A percentile compares a stretch with the other conserved stretches of the same genome.
Evolutionary conservation across 2,888 invertebrate species (phyloP).

Genomic region (Apotomis capreana): DNA sequence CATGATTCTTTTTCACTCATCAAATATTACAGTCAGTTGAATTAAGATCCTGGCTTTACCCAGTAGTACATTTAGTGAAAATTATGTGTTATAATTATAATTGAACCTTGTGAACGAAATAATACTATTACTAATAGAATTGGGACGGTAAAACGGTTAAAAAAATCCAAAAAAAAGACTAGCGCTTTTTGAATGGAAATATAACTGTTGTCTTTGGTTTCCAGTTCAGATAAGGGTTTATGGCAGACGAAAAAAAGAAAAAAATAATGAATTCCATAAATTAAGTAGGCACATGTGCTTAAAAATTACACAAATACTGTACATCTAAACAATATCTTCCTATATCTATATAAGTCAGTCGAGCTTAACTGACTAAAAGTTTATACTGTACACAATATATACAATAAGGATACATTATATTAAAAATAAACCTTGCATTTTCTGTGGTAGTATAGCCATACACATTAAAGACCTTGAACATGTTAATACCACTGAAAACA

Average conservation of each 20-base stretch:
- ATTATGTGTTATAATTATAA: neutral
- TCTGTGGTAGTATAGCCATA: slow-evolving; percentile 4
- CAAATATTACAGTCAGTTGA: too few species aligned
- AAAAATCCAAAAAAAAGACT: slow-evolving; percentile 52
- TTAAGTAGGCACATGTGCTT: slow-evolving; percentile 51
- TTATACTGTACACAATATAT: slow-evolving; percentile 60
- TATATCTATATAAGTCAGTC: slow-evolving; percentile 63
- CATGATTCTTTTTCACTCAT: too few species aligned
- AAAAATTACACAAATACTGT: slow-evolving; percentile 60
- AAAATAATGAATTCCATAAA: slow-evolving; percentile 48
- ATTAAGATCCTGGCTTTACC: too few species aligned
- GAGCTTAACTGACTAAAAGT: slow-evolving; percentile 50
- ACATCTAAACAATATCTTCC: slow-evolving; percentile 59
- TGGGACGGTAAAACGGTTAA: slow-evolving; percentile 45
- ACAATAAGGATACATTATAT: slow-evolving; percentile 42
- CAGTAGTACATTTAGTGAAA: neutral
- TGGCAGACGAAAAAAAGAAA: slow-evolving; percentile 45
- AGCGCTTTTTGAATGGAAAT: slow-evolving; percentile 48
- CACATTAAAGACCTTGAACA: neutral
- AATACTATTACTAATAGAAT: slow-evolving; percentile 36
- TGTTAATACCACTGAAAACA: slow-evolving; percentile 1
- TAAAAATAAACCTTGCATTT: slow-evolving; percentile 6
- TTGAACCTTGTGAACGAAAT: neutral
- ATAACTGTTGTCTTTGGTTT: slow-evolving; percentile 60
- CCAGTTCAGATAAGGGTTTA: slow-evolving; percentile 51